Percentiles rank a stretch among this genome's conserved stretches.
phyloP scores from a whole-genome alignment of 2,888 invertebrate species.

The Hololepta plana region DNA sequence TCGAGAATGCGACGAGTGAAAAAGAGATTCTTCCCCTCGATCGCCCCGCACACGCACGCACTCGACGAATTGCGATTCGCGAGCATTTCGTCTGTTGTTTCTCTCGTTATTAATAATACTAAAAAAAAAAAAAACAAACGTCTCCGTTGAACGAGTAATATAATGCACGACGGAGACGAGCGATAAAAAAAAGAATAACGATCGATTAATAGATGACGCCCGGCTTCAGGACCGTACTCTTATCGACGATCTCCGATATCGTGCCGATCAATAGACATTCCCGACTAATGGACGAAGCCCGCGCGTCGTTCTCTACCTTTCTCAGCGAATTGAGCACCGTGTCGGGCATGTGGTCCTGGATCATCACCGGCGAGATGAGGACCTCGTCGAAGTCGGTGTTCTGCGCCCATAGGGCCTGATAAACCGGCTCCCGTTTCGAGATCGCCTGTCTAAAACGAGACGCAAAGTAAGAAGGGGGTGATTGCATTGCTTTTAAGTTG shows the following conservation, averaged over 20 bases:
- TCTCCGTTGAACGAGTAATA: too few relatives aligned
- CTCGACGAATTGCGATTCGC: too few relatives aligned
- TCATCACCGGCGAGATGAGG: constrained; percentile 74
- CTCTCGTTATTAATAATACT: too few relatives aligned
- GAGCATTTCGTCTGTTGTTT: too few relatives aligned
- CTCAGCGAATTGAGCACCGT: constrained; percentile 65
- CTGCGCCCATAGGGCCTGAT: constrained; percentile 75
- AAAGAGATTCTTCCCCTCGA: too few relatives aligned
- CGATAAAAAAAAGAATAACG: neutral
- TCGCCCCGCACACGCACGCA: too few relatives aligned
- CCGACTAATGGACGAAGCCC: too few relatives aligned
- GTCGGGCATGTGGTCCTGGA: constrained; percentile 84
- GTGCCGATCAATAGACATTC: constrained; percentile 6
- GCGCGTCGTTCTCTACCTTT: constrained; percentile 40
- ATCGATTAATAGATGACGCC: neutral
- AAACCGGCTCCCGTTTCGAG: constrained; percentile 57
- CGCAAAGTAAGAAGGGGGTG: too few relatives aligned
- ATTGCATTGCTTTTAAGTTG: too few relatives aligned
- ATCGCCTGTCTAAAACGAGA: constrained; percentile 39
- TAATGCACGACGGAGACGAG: neutral
- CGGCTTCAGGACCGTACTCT: neutral
- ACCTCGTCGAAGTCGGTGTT: constrained; percentile 75
- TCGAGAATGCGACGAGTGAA: too few relatives aligned
- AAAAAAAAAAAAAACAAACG: too few relatives aligned
- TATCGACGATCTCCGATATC: constrained; percentile 3